Evolutionary conservation across 2,888 invertebrate species (phyloP).

Genomic region (Lamellibrachia satsuma): DNA sequence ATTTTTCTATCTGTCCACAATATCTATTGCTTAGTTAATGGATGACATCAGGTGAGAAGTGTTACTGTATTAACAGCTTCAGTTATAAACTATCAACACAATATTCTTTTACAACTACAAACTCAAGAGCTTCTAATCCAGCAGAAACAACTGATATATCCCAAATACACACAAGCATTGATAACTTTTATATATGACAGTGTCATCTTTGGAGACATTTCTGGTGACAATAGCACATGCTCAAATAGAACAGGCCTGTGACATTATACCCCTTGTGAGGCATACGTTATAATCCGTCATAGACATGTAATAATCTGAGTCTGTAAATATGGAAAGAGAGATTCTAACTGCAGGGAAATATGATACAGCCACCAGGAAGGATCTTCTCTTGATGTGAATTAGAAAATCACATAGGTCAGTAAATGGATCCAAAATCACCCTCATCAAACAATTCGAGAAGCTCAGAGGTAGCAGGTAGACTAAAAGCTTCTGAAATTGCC

Average conservation of each 20-base stretch:
- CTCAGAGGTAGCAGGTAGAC: background rate
- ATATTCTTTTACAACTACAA: background rate
- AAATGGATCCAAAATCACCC: background rate
- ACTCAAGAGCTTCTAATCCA: too few relatives aligned
- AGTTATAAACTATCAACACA: background rate
- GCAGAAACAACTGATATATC: too few relatives aligned
- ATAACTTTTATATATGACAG: too few relatives aligned
- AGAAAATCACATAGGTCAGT: background rate
- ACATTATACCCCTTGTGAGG: too few relatives aligned
- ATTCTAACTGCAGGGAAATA: background rate
- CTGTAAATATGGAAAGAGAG: too few relatives aligned
- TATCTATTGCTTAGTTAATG: background rate
- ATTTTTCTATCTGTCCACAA: background rate
- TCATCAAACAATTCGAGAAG: background rate
- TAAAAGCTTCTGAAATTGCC: constrained; percentile 3
- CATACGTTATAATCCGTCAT: too few relatives aligned
- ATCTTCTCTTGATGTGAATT: background rate
- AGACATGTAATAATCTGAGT: too few relatives aligned
- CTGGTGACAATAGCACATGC: too few relatives aligned
- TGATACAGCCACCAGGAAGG: background rate
- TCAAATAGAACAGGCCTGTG: too few relatives aligned
- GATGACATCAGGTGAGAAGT: background rate
- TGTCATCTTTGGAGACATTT: too few relatives aligned
- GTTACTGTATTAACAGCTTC: too few relatives aligned
- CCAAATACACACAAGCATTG: too few relatives aligned